Evolutionary conservation across 2,888 invertebrate genomes (phyloP).

Genomic region (Pimpla rufipes): DNA sequence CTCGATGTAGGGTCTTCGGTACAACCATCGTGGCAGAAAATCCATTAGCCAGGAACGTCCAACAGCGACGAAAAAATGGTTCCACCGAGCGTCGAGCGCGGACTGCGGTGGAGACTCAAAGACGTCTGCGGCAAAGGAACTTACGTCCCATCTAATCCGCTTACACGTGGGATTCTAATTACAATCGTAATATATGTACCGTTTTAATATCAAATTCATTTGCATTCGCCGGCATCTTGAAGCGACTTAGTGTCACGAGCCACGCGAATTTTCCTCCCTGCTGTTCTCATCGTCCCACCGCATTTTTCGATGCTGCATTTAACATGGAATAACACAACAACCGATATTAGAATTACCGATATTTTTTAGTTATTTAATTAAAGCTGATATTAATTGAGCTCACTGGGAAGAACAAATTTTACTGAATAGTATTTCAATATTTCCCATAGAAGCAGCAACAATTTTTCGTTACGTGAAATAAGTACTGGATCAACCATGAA

Average conservation of each 20-base stretch:
- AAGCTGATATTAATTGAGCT: too few species aligned
- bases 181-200: neutral
- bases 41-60: conserved; percentile 29
- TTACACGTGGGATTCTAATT: conserved; percentile 29
- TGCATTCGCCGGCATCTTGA: neutral
- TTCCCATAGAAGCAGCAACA: too few species aligned
- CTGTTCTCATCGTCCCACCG: neutral
- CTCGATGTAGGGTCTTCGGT: conserved; percentile 47
- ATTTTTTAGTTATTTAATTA: too few species aligned
- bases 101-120: neutral
- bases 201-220: neutral
- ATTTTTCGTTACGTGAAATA: too few species aligned
- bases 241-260: neutral
- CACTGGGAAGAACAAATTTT: too few species aligned
- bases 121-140: neutral
- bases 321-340: too few species aligned
- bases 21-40: conserved; percentile 39
- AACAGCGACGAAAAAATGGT: neutral
- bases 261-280: too few species aligned
- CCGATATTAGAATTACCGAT: too few species aligned
- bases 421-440: too few species aligned
- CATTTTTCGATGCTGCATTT: neutral
- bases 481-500: too few species aligned
- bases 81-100: neutral
- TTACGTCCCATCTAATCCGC: conserved; percentile 40